Percentiles rank a stretch among this genome's conserved stretches.
These are phyloP conservation scores for Lycocerus yunnanus DNA, from an alignment of 2,888 invertebrate genomes.

Conservation along the genomic window DNA sequence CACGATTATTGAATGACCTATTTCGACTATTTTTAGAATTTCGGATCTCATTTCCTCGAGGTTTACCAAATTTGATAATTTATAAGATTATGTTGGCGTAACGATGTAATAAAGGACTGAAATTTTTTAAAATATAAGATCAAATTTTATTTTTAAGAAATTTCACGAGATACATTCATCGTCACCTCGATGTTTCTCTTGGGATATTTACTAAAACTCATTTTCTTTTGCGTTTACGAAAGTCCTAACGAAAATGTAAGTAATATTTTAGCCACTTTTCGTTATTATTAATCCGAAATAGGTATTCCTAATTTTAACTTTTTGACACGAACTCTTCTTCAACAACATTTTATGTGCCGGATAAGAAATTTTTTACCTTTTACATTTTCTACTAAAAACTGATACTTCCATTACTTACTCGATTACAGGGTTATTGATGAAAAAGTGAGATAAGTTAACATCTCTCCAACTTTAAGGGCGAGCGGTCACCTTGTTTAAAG, in stretches of 20 bases:
- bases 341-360: not conserved
- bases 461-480: not conserved
- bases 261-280: not conserved
- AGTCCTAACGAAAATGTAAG: not conserved
- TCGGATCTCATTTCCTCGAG: not conserved
- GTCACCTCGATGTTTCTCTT: not conserved
- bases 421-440: not conserved
- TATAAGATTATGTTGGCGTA: not conserved
- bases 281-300: not conserved
- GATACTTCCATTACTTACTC: not conserved
- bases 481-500: not conserved
- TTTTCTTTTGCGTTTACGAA: not conserved
- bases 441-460: not conserved
- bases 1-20: conserved; percentile 17
- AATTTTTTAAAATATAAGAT: not conserved
- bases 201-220: not conserved
- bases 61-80: not conserved
- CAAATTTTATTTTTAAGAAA: not conserved
- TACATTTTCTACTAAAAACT: not conserved
- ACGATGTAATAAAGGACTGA: not conserved
- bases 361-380: not conserved
- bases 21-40: not conserved
- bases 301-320: not conserved
- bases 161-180: not conserved
- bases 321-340: not conserved